Percentiles rank a stretch among this genome's conserved stretches.
These are phyloP conservation scores for Pyrocephalus nanus DNA, from an alignment of 2,797 vertebrate genomes.

Conservation along the genomic window DNA sequence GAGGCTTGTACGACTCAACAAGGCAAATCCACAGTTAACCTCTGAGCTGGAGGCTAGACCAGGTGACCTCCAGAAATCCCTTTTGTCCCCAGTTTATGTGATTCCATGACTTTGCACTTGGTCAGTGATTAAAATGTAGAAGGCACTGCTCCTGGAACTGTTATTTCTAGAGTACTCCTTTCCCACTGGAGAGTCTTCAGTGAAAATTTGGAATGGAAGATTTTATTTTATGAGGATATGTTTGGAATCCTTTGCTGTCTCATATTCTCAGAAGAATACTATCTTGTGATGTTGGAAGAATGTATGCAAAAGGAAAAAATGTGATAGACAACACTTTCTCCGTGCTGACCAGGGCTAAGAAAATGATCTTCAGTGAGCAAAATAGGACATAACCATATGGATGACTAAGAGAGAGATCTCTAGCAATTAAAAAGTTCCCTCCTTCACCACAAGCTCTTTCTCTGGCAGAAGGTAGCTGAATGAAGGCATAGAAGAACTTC, in stretches of 20 bases:
- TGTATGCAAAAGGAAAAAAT: neutral
- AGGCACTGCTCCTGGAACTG: neutral
- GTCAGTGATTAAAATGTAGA: neutral
- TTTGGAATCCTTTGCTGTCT: neutral
- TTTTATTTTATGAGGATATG: neutral
- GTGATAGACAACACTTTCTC: neutral
- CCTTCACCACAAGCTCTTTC: neutral
- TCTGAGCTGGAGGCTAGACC: neutral
- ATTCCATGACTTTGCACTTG: neutral
- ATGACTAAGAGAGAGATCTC: neutral
- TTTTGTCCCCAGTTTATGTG: neutral
- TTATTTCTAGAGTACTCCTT: neutral
- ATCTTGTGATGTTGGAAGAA: neutral
- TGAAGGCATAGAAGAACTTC: neutral
- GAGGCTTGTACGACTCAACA: neutral
- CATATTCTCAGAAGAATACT: neutral
- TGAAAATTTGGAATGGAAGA: neutral
- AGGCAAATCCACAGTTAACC: neutral
- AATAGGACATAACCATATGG: neutral
- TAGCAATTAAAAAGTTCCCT: neutral
- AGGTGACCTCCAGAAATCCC: neutral
- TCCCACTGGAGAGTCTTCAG: neutral
- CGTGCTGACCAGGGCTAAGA: neutral
- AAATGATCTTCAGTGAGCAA: neutral
- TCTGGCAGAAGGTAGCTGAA: neutral